Evolutionary conservation across 2,113 vertebrate genomes (phyloP).

Genomic region (Chunga burmeisteri): DNA sequence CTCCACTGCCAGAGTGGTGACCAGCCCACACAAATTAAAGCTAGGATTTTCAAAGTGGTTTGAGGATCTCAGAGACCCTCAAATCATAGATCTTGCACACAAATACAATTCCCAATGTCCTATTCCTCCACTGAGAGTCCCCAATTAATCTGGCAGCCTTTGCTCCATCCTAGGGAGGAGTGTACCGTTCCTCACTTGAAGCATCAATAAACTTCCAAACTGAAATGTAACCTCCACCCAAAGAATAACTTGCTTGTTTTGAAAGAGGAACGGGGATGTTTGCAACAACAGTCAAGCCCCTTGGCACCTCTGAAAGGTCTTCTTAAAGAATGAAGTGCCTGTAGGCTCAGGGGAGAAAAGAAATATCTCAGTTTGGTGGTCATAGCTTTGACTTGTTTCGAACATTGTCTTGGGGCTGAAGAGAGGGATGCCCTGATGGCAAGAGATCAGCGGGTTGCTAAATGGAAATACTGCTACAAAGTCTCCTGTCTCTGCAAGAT

Average conservation of each 20-base stretch:
- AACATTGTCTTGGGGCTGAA: not conserved
- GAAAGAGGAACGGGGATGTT: not conserved
- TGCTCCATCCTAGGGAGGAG: not conserved
- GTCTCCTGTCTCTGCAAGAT: not conserved
- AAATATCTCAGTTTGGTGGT: not conserved
- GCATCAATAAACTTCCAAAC: not conserved
- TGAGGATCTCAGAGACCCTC: not conserved
- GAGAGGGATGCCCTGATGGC: not conserved
- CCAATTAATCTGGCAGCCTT: not conserved
- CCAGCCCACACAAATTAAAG: not conserved
- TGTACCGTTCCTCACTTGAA: fast-evolving
- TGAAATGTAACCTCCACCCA: not conserved
- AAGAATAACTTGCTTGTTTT: not conserved
- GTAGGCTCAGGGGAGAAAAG: not conserved
- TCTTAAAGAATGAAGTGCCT: not conserved
- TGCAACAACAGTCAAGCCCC: not conserved
- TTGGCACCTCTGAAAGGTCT: conserved; percentile 1
- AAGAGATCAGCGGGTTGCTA: not conserved
- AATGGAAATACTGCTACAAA: not conserved
- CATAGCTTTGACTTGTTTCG: not conserved
- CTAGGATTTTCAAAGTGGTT: not conserved
- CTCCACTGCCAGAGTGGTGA: not conserved
- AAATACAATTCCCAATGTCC: not conserved
- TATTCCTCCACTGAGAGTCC: not conserved
- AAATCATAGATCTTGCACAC: not conserved